Conservation (phyloP, 2,797 vertebrate species). For the Protonibea diacanthus region DNA sequence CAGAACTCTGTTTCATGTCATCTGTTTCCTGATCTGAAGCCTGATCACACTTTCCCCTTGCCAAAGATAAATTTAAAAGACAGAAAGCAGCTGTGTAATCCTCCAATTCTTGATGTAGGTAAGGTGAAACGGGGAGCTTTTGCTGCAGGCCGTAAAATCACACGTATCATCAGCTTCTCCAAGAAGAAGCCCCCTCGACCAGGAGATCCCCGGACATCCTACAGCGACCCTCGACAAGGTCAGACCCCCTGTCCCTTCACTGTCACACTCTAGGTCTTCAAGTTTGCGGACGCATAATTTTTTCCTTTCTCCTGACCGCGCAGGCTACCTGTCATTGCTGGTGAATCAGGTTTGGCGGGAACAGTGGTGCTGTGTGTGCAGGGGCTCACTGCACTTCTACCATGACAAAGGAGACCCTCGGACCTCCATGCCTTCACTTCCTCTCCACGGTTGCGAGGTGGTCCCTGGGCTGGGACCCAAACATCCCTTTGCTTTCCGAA, state of each 20-base stretch:
- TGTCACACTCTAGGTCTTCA: fast-evolving
- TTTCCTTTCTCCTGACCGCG: not conserved
- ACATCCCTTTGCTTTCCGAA: slow-evolving; percentile 95
- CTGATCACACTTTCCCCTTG: not conserved
- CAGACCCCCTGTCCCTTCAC: not conserved
- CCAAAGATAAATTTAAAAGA: not conserved
- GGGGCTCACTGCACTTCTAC: slow-evolving; percentile 92
- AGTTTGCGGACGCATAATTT: not conserved
- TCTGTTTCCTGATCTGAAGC: too few species aligned
- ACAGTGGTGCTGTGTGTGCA: slow-evolving; percentile 93
- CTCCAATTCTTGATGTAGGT: slow-evolving; percentile 71
- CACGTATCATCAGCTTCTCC: slow-evolving; percentile 97
- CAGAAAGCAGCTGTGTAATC: not conserved
- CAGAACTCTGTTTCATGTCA: too few species aligned
- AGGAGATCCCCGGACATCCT: slow-evolving; percentile 83
- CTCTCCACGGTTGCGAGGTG: slow-evolving; percentile 91
- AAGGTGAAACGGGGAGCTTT: slow-evolving; percentile 93
- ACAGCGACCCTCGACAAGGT: slow-evolving; percentile 93
- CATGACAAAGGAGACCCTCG: slow-evolving; percentile 89
- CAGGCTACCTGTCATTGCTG: slow-evolving; percentile 92
- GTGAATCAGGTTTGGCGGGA: slow-evolving; percentile 96
- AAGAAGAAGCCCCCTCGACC: slow-evolving; percentile 91
- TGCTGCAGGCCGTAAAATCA: slow-evolving; percentile 96
- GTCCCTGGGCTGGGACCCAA: slow-evolving; percentile 93
- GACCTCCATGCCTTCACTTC: slow-evolving; percentile 87